Conservation (phyloP, 2,797 vertebrate species). For the Enteromius afrohamiltoni region DNA sequence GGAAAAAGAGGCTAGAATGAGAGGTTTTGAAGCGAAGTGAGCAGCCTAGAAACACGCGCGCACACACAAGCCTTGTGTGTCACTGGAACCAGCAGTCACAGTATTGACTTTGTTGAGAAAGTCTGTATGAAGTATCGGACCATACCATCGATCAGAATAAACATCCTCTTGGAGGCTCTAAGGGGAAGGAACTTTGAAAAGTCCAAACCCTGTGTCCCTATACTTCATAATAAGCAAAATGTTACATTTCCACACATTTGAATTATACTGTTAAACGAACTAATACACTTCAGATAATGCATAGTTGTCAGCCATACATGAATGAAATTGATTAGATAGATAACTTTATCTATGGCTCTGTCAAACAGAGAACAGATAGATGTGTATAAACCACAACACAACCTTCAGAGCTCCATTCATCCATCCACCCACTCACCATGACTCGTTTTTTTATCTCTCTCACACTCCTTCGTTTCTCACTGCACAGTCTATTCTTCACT, state of each 20-base stretch:
- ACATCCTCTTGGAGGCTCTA: neutral
- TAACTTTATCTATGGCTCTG: neutral
- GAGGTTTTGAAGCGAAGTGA: neutral
- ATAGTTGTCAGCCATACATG: neutral
- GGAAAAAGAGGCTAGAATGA: neutral
- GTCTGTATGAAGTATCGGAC: constrained; percentile 16
- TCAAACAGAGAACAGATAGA: neutral
- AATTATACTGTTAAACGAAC: neutral
- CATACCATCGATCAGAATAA: neutral
- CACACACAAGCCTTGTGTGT: neutral
- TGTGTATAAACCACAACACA: neutral
- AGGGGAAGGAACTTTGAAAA: neutral
- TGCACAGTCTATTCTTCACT: neutral
- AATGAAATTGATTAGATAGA: neutral
- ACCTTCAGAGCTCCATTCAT: constrained; percentile 16
- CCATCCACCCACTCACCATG: neutral
- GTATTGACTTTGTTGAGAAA: constrained; percentile 15
- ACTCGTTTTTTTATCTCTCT: neutral
- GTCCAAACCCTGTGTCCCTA: neutral
- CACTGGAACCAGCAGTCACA: neutral
- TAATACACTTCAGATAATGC: neutral
- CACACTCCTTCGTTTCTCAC: neutral
- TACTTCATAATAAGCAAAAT: neutral
- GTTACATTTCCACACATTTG: neutral
- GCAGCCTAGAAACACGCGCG: neutral